Base-by-base conservation (phyloP, 2,888 invertebrate genomes). In the Margaritifera margaritifera region DNA sequence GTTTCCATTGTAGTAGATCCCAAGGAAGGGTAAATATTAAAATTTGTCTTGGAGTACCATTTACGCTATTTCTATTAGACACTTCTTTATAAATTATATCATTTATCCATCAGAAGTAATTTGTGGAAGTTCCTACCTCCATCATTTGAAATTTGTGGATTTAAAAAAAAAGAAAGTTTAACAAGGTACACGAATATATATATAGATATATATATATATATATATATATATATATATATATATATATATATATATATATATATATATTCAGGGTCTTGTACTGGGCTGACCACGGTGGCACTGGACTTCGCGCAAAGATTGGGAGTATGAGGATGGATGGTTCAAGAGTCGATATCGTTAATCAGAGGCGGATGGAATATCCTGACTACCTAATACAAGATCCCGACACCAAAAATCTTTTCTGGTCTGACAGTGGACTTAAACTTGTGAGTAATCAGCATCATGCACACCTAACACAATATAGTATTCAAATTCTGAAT, bases 271-370 rank as follows among this genome's bases (percentile, higher is more conserved):
- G 94, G 51, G 94, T 95, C 91, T 90, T 98, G 50, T 99, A 96
- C 91, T 99, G 99, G 99, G 93, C 97, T 18, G 99, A 99, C 87
- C 95, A 96, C 79, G 99, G 99, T 18, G 97, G 96, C 15, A 80
- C 96, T 2, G 82, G 96, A 2, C 95, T 97, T 0, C 95, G 96
- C 0, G 92, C 94, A 0, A 98, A 98, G 90, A 94, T 99, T 51
- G 94, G 89, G 8, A 86, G 88, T 25, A 96, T 96, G 0, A 95
- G 96, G 86, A 96, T 99, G 96, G 97, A 98, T 87, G 99, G 99
- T 0, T 92, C 93, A 20, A 93, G 94, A 82, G 92, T 97, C 0
- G 89, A 93, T 0, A 92, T 96, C 5, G 89, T 98, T 0, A 92
- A 94, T 0, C 84, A 86, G 74, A 93, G 94, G 65, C 91, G 93